phyloP scores from a whole-genome alignment of 1,140 invertebrate species.

The Copidosoma floridanum region DNA sequence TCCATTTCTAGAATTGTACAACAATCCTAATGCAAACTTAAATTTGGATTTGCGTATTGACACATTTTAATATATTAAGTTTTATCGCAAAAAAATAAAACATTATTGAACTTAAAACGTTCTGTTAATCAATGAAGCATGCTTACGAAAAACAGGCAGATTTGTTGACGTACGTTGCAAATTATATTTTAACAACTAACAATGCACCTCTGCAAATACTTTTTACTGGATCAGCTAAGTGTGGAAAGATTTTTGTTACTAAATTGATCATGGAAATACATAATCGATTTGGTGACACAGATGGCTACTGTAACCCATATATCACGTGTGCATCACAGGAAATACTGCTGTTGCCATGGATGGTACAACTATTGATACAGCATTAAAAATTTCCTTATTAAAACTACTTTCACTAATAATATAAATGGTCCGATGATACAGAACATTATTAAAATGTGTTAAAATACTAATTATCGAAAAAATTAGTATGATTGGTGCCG shows the following conservation, averaged over 20 bases:
- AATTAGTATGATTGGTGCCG: constrained; percentile 42
- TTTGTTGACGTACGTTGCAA: constrained; percentile 17
- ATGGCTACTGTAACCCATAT: constrained; percentile 23
- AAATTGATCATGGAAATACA: constrained; percentile 39
- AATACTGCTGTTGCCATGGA: constrained; percentile 45
- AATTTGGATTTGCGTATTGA: constrained; percentile 20
- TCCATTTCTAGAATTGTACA: constrained; percentile 15
- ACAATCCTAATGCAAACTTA: constrained; percentile 6
- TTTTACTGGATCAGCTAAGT: constrained; percentile 38
- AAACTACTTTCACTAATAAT: constrained; percentile 22
- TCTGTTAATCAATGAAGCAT: constrained; percentile 11
- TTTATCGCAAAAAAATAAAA: constrained; percentile 28
- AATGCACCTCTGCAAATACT: constrained; percentile 40
- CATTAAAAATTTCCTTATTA: constrained; percentile 25
- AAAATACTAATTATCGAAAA: constrained; percentile 44
- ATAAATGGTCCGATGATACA: not conserved
- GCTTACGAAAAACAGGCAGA: constrained; percentile 41
- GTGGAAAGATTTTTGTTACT: constrained; percentile 39
- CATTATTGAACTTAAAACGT: constrained; percentile 1
- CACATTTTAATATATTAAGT: constrained; percentile 11
- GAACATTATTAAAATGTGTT: constrained; percentile 1
- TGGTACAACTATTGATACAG: constrained; percentile 42
- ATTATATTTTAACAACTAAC: constrained; percentile 1
- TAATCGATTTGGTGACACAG: constrained; percentile 24
- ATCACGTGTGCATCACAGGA: constrained; percentile 42